Evolutionary conservation across 2,888 invertebrate genomes (phyloP).

Genomic region (Acleris laterana): DNA sequence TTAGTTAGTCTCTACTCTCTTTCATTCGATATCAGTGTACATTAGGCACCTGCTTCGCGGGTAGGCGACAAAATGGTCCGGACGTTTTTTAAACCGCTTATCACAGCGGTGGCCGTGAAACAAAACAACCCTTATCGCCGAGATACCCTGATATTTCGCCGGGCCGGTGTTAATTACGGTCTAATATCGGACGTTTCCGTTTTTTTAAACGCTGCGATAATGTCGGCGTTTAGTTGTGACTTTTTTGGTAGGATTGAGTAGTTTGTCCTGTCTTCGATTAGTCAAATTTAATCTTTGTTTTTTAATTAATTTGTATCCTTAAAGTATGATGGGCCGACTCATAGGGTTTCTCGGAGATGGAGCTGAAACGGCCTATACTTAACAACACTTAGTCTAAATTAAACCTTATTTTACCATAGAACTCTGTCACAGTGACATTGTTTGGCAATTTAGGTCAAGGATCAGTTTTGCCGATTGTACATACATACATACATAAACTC

Average conservation of each 20-base stretch:
- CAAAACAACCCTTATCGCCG: conserved; percentile 68
- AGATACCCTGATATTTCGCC: conserved; percentile 57
- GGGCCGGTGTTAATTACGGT: conserved; percentile 68
- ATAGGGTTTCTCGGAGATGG: too few species aligned
- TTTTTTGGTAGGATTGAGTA: neutral
- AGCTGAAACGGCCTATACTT: too few species aligned
- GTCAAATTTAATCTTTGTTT: neutral
- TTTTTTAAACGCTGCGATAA: conserved; percentile 52
- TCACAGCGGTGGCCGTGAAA: conserved; percentile 59
- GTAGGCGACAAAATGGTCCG: conserved; percentile 58
- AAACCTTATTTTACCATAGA: too few species aligned
- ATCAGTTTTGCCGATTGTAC: too few species aligned
- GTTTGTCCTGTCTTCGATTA: neutral
- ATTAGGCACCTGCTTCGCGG: conserved; percentile 64
- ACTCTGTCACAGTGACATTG: too few species aligned
- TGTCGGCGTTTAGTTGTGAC: conserved; percentile 42
- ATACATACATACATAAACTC: too few species aligned
- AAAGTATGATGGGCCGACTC: too few species aligned
- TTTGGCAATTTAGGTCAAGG: too few species aligned
- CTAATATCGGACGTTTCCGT: conserved; percentile 51
- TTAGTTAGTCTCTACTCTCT: conserved; percentile 45
- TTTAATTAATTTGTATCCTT: neutral
- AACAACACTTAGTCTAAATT: too few species aligned
- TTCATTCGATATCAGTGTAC: conserved; percentile 38
- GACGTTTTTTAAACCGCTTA: conserved; percentile 54